Evolutionary conservation across 2,797 vertebrate genomes (phyloP).

Genomic region (Mastacembelus armatus): DNA sequence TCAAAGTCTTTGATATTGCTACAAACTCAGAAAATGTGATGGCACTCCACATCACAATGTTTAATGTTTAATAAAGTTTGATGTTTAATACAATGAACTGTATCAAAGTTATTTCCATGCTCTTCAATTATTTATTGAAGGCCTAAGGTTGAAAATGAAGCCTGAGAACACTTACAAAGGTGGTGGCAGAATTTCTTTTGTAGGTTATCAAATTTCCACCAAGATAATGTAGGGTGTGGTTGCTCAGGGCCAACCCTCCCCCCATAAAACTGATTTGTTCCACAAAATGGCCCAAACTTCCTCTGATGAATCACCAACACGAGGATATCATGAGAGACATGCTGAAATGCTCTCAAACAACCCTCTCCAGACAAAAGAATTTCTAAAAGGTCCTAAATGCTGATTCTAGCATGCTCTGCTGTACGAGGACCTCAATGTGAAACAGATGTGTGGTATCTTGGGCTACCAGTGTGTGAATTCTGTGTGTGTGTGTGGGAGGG

Average conservation of each 20-base stretch:
- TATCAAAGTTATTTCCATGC: background rate
- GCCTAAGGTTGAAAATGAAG: background rate
- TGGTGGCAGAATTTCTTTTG: constrained; percentile 26
- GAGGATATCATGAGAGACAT: constrained; percentile 38
- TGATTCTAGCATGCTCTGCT: constrained; percentile 41
- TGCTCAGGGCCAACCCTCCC: constrained; percentile 51
- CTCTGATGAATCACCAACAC: constrained; percentile 68
- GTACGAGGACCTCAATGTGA: constrained; percentile 73
- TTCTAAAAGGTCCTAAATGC: constrained; percentile 51
- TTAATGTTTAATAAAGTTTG: background rate
- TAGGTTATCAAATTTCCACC: constrained; percentile 66
- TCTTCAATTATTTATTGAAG: background rate
- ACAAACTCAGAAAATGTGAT: constrained; percentile 1
- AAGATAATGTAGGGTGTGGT: constrained; percentile 82
- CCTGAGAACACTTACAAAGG: background rate
- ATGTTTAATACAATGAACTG: background rate
- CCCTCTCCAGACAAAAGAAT: constrained; percentile 36
- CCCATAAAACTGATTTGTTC: constrained; percentile 43
- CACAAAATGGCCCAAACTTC: constrained; percentile 58
- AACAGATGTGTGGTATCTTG: constrained; percentile 81
- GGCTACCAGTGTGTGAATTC: constrained; percentile 27
- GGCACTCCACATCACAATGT: constrained; percentile 2
- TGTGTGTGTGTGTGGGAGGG: constrained; percentile 25
- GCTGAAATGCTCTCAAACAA: constrained; percentile 26
- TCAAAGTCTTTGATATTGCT: background rate